Evolutionary conservation across 1,140 invertebrate genomes (phyloP), one percentile per base, ranked within the genome.

Genomic region (Telenomus remus): DNA sequence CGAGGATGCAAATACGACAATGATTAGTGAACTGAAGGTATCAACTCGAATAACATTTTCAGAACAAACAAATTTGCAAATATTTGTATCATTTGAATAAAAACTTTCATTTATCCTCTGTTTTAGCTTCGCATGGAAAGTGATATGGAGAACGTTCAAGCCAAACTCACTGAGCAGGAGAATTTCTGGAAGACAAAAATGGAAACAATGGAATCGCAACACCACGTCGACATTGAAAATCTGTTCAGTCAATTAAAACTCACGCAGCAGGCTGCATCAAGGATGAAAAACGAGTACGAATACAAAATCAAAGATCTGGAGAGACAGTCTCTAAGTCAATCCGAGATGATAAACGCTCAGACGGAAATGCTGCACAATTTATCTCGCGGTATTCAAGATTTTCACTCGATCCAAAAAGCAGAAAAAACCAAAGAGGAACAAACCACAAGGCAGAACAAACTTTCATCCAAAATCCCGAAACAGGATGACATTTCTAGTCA

Each of bases 151-250:
- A 80, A 81, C 82, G 65, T 88, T 78, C 79, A 84, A 81, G 56
- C 70, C 63, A 84, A 88, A 81, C 59, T 88, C 12, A 55, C 82
- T 2, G 44, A 70, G 0, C 88, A 89, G 71, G 88, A 89, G 61
- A 79, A 82, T 51, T 81, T 83, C 64, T 89, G 88, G 88, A 84
- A 79, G 33, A 57, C 76, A 0, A 89, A 87, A 65, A 78, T 89
- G 15, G 81, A 87, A 49, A 77, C 83, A 6, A 43, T 89, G 4
- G 87, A 89, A 61, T 63, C 63, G 10, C 82, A 87, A n/a, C 84
- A 88, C 73, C 79, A 60, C 4, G 59, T 66, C 7, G 86, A 87
- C 48, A 84, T 88, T 4, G 83, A 89, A 6, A 85, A 82, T 57
- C 51, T 87, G 1, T 83, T 78, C 5, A 51, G 53, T 8, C 84